phyloP scores from a whole-genome alignment of 2,113 vertebrate genomes.

The Illadopsis cleaveri region DNA sequence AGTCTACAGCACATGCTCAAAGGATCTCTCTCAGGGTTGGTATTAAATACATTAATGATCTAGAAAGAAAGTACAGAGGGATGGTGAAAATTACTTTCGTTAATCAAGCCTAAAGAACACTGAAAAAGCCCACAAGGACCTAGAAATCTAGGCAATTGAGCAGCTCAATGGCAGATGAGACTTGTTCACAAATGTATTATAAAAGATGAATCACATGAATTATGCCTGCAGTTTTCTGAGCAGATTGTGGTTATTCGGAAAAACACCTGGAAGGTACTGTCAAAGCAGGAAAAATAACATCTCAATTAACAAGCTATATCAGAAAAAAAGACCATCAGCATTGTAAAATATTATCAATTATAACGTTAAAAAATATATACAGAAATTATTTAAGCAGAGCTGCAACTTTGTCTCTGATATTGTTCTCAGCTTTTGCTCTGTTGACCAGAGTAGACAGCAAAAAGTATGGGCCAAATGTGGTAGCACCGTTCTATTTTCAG shows the following conservation, averaged over 20 bases:
- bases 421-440: not conserved
- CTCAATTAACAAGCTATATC: not conserved
- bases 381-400: not conserved
- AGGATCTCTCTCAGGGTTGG: not conserved
- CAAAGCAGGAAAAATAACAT: not conserved
- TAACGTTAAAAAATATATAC: not conserved
- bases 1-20: not conserved
- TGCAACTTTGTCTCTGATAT: not conserved
- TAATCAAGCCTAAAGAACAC: slow-evolving; percentile 1
- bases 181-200: not conserved
- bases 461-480: not conserved
- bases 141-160: not conserved
- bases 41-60: not conserved
- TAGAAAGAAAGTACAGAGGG: not conserved
- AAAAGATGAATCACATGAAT: not conserved
- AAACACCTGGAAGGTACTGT: not conserved
- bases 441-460: not conserved
- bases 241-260: not conserved
- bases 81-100: not conserved
- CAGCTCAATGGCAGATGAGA: not conserved
- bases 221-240: not conserved
- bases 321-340: not conserved
- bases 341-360: not conserved
- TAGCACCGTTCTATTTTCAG: not conserved
- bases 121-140: not conserved